phyloP scores from a whole-genome alignment of 2,113 vertebrate species.

The Columbina picui region DNA sequence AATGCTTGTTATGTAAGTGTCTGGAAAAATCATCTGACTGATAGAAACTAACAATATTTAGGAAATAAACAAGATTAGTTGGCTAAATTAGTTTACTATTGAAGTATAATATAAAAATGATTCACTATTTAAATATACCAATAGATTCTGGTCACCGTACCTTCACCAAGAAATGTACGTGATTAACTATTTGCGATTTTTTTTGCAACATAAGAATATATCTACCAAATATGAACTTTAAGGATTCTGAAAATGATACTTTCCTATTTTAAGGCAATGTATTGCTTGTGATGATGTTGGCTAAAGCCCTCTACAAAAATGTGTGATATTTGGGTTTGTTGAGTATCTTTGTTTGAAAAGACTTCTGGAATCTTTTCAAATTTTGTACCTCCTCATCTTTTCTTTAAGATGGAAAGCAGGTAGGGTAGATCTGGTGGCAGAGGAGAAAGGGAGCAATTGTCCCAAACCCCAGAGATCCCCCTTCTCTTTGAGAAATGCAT shows the following conservation, averaged over 20 bases:
- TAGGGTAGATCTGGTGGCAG: background rate
- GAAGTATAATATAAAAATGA: constrained; percentile 36
- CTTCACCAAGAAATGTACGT: background rate
- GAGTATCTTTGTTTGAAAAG: background rate
- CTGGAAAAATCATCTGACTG: constrained; percentile 60
- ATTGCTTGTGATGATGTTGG: background rate
- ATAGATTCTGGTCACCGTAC: background rate
- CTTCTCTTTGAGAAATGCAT: background rate
- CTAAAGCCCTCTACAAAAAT: background rate
- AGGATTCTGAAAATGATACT: background rate
- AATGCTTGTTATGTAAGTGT: constrained; percentile 74
- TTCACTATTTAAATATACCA: constrained; percentile 26
- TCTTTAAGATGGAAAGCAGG: background rate
- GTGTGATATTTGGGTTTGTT: background rate
- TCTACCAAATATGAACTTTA: too few species aligned
- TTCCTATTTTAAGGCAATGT: background rate
- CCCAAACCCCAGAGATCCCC: background rate
- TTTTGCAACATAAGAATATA: background rate
- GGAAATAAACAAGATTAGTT: constrained; percentile 77
- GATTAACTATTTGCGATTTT: background rate
- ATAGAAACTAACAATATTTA: constrained; percentile 64
- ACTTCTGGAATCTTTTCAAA: background rate
- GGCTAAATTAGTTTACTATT: constrained; percentile 65
- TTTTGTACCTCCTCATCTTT: background rate
- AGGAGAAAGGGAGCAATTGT: background rate